Evolutionary conservation across 1,140 invertebrate genomes (phyloP), one percentile per base, ranked within the genome.

Genomic region (Armadillidium nasatum): DNA sequence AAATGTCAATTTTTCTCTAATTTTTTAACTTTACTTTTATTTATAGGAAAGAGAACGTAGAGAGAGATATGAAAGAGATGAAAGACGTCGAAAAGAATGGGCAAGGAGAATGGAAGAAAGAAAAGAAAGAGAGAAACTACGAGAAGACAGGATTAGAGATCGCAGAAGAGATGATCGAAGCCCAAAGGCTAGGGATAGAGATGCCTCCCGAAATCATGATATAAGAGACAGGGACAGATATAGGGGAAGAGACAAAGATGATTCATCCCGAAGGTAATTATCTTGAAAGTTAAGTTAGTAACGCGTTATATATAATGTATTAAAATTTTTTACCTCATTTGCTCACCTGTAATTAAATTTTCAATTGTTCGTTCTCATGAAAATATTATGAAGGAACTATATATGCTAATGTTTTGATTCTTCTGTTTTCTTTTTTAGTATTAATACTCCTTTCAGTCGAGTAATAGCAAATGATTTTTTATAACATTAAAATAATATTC

Each of bases 181-280:
- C 50, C 19, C 50, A 3, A 60, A 60, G 2, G 21, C 70, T 79
- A 82, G 45, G 80, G 84, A 79, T 83, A 85, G 69, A 81, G 84
- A n/a, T 84, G 82, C 23, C 68, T 77, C 74, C 79, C 84, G 45
- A 77, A 75, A 79, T n/a, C 33, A 33, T 33, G 33, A 33, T 33
- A 33, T 33, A 6, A 33, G 33, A 33, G 33, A 33, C 33, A 78
- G 67, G 46, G 74, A 78, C 33, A 68, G 77, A 66, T 74, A 78
- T 44, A 60, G 50, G 50, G 72, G 74, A 60, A 79, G 79, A 75
- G 83, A 81, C 44, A 81, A 60, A 19, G 50, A 60, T 15, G 50
- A 60, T 60, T 15, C 11, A 13, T 2, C 2, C 11, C 1, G 50
- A 7, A 60, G 50, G 50, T 60, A 60, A 33, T 33, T 33, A 3